Evolutionary conservation across 1,140 invertebrate species (phyloP).

Genomic region (Mycetomoellerius zeteki): DNA sequence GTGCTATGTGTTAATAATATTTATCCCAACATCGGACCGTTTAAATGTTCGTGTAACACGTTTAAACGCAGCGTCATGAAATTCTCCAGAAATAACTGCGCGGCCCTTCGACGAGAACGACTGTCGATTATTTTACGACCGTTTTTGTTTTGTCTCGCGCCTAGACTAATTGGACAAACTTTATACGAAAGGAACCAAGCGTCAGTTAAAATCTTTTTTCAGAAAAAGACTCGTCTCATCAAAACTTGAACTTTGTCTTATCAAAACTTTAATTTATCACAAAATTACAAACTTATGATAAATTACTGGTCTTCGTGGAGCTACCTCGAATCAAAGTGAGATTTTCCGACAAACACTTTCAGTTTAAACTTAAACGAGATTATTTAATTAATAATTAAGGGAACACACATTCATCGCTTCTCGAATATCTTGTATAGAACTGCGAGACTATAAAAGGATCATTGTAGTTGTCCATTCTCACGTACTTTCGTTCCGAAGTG

Average conservation of each 20-base stretch:
- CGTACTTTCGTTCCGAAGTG: not conserved
- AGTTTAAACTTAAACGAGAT: not conserved
- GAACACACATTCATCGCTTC: not conserved
- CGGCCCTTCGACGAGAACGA: conserved; percentile 33
- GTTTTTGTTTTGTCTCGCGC: conserved; percentile 33
- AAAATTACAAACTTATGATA: conserved; percentile 23
- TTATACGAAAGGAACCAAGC: not conserved
- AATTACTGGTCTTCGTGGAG: not conserved
- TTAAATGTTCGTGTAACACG: conserved; percentile 35
- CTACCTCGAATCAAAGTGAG: not conserved
- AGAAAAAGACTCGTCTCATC: not conserved
- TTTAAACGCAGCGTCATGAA: conserved; percentile 40
- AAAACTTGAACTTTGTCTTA: not conserved
- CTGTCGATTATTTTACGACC: conserved; percentile 52
- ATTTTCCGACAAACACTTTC: not conserved
- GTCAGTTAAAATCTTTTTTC: not conserved
- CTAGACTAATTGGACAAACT: conserved; percentile 15
- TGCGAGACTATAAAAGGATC: not conserved
- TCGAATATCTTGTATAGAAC: not conserved
- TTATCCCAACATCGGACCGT: conserved; percentile 47
- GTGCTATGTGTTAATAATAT: conserved; percentile 63
- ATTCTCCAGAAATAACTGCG: conserved; percentile 65
- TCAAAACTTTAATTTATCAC: not conserved
- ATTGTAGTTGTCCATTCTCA: not conserved
- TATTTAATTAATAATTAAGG: conserved; percentile 7